Percentiles rank a stretch among this genome's conserved stretches.
Conservation (phyloP, 2,888 invertebrate species). For the Physocephala rufipes region DNA sequence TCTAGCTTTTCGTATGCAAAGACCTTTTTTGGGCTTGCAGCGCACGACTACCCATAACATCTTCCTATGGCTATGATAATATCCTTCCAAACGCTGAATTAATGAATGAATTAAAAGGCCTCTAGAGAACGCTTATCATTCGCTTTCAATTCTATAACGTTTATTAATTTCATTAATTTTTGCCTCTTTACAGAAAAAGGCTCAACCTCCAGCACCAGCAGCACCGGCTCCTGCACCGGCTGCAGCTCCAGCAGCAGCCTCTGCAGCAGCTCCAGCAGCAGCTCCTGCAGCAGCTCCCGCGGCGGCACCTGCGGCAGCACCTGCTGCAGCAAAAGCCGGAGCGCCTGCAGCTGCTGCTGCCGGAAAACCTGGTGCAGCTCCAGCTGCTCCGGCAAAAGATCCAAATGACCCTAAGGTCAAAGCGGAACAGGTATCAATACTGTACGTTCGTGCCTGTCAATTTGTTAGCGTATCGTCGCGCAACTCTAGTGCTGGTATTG, state of each 20-base stretch:
- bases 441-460: not conserved
- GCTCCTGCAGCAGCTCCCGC: conserved; percentile 44
- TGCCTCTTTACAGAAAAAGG: conserved; percentile 57
- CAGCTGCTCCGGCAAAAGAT: conserved; percentile 59
- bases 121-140: conserved; percentile 14
- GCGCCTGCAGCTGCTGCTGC: conserved; percentile 46
- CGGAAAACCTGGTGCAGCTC: conserved; percentile 47
- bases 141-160: not conserved
- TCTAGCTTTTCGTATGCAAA: conserved; percentile 21
- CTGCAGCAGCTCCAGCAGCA: conserved; percentile 44
- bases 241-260: conserved; percentile 44
- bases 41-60: conserved; percentile 1
- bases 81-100: conserved; percentile 9
- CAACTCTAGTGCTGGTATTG: not conserved
- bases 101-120: too few species aligned
- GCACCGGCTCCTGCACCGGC: conserved; percentile 47
- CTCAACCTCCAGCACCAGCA: conserved; percentile 49
- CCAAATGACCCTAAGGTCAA: conserved; percentile 60
- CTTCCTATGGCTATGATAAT: not conserved
- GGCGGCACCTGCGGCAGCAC: conserved; percentile 45
- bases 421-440: conserved; percentile 58
- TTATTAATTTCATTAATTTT: not conserved
- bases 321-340: conserved; percentile 43
- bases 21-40: not conserved
- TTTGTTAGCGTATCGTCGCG: not conserved